phyloP scores from a whole-genome alignment of 2,888 invertebrate species.

The Sinhomidia bicolor region DNA sequence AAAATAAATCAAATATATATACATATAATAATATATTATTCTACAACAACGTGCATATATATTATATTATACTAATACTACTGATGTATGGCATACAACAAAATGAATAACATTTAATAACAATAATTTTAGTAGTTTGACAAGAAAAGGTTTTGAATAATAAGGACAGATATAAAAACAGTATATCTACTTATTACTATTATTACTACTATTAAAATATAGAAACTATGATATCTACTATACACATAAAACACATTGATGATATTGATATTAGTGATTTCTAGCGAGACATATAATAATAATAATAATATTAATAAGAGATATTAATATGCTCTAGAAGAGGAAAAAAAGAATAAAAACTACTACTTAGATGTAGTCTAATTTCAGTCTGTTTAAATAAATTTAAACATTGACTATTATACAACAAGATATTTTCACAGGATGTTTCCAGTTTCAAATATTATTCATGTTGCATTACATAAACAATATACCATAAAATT shows the following conservation, averaged over 20 bases:
- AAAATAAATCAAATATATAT: conserved; percentile 55
- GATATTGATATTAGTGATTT: conserved; percentile 73
- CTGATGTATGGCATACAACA: conserved; percentile 43
- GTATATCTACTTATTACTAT: conserved; percentile 19
- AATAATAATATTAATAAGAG: no score
- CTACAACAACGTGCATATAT: conserved; percentile 49
- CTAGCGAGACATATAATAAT: conserved; percentile 58
- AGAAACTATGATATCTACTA: no score
- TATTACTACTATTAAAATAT: conserved; percentile 13
- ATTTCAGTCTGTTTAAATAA: conserved; percentile 70
- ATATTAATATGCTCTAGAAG: conserved; percentile 40
- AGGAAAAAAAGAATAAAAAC: conserved; percentile 46
- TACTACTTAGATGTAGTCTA: conserved; percentile 68
- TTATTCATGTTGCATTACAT: no score
- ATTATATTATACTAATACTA: conserved; percentile 5
- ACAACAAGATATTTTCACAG: neutral
- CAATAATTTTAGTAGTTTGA: conserved; percentile 10
- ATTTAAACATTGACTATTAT: conserved; percentile 27
- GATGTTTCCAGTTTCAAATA: no score
- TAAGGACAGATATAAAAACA: conserved; percentile 8
- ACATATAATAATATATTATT: conserved; percentile 70
- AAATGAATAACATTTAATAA: neutral
- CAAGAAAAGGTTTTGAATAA: conserved; percentile 58
- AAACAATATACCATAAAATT: no score
- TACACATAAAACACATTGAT: conserved; percentile 50